phyloP scores from a whole-genome alignment of 2,113 vertebrate species.

The Piprites chloris region DNA sequence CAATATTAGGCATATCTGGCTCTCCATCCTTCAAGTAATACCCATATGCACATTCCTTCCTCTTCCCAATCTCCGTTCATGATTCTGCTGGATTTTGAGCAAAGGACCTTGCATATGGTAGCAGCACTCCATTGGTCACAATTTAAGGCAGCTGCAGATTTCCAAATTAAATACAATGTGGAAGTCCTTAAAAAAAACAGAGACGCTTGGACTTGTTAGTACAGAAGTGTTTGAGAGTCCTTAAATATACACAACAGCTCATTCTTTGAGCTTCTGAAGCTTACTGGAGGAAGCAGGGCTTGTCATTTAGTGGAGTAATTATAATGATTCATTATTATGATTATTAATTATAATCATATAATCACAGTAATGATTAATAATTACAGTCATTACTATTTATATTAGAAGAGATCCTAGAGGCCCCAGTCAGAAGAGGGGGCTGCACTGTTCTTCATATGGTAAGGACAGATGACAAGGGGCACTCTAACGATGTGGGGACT shows the following conservation, averaged over 20 bases:
- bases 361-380: conserved; percentile 65
- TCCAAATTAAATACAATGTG: not conserved
- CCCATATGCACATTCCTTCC: not conserved
- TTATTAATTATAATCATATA: conserved; percentile 60
- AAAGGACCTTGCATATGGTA: not conserved
- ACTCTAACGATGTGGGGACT: not conserved
- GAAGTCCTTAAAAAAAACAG: conserved; percentile 24
- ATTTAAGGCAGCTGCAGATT: conserved; percentile 27
- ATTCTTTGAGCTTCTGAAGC: not conserved
- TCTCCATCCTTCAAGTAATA: not conserved
- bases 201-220: not conserved
- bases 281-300: conserved; percentile 17
- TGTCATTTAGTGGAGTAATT: conserved; percentile 51
- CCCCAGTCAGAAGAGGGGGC: not conserved
- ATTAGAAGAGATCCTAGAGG: conserved; percentile 40
- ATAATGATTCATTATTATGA: conserved; percentile 62
- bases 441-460: not conserved
- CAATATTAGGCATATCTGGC: not conserved
- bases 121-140: not conserved
- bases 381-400: conserved; percentile 61
- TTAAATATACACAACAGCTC: conserved; percentile 19
- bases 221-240: not conserved
- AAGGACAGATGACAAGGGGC: not conserved
- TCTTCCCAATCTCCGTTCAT: not conserved
- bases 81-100: not conserved